Percentiles rank a stretch among this genome's conserved stretches.
Conservation (phyloP, 2,888 invertebrate species). For the Amphipoea lucens region DNA sequence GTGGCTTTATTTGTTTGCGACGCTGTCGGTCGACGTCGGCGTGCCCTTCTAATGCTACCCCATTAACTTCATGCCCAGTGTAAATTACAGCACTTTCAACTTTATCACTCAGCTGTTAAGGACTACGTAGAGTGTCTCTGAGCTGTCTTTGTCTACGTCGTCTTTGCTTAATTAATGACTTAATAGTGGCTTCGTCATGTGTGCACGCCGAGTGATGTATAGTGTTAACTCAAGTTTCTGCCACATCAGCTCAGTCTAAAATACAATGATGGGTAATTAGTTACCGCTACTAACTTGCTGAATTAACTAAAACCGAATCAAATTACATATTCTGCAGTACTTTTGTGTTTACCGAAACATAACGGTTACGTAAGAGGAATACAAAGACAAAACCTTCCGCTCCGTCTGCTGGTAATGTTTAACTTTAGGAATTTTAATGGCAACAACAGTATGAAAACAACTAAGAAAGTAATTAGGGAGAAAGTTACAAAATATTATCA, state of each 20-base stretch:
- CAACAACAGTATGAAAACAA: conserved; percentile 55
- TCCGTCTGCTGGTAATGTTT: conserved; percentile 59
- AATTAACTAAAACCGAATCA: conserved; percentile 51
- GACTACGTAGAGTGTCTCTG: conserved; percentile 62
- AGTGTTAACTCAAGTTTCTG: conserved; percentile 68
- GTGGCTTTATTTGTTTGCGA: conserved; percentile 85
- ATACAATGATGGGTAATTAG: conserved; percentile 68
- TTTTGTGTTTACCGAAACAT: conserved; percentile 49
- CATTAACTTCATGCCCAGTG: conserved; percentile 79
- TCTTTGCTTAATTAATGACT: conserved; percentile 82
- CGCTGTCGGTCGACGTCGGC: conserved; percentile 72
- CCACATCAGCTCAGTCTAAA: conserved; percentile 62
- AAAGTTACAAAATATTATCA: conserved; percentile 62
- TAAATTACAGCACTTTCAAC: conserved; percentile 78
- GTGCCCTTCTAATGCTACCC: conserved; percentile 81
- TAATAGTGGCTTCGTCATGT: conserved; percentile 81
- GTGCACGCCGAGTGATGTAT: conserved; percentile 74
- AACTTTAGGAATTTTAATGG: conserved; percentile 64
- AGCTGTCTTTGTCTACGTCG: conserved; percentile 69
- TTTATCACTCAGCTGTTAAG: conserved; percentile 74
- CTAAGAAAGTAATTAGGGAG: conserved; percentile 60
- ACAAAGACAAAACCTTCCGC: conserved; percentile 53
- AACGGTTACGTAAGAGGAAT: conserved; percentile 38
- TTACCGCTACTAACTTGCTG: conserved; percentile 55
- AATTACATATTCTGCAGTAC: conserved; percentile 52